Base-by-base conservation (phyloP, 1,140 invertebrate genomes). In the Tyrophagus putrescentiae region DNA sequence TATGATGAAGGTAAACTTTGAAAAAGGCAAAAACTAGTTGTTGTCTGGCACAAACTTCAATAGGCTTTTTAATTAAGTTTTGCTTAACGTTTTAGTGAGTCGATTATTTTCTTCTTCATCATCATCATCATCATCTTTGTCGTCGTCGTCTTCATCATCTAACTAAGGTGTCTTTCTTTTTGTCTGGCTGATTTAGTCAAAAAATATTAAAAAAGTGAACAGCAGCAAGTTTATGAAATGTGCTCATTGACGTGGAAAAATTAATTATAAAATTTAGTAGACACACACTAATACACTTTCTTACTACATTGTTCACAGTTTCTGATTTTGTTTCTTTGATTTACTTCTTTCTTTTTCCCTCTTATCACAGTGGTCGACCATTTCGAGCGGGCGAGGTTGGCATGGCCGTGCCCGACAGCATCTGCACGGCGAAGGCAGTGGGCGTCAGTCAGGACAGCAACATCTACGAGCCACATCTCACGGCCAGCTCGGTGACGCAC, bases 401-500 rank as follows among this genome's bases (percentile, higher is more conserved):
- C 1, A 88, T 95, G 76, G 86, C 90, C 0, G 85, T 89, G 7
- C 86, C 87, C 0, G 84, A 87, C 64, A 88, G 85, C 5, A 83
- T 95, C 60, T 97, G 91, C 74, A 91, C 85, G 16, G 76, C 82
- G 4, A 88, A 86, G 72, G 84, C 90, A 1, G 84, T 93, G 2
- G 90, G 88, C 60, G 87, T 96, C 65, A 90, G 84, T 67, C 63
- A 73, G 65, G 89, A 92, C 73, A 80, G 87, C 33, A 90, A 89
- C 72, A 82, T 85, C 0, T 92, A 94, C 72, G 88, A 95, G 70
- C 89, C 88, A 0, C 90, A 95, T 74, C 79, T 95, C 16, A 76
- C 92, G 18, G 91, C 89, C 1, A 87, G 86, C 9, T 90, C 88
- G 16, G 84, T 95, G 81, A 86, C 89, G 11, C 91, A 96, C 70